A percentile compares a stretch with the other conserved stretches of the same genome.
Evolutionary conservation across 2,797 vertebrate species (phyloP).

Genomic region (Microtus californicus): DNA sequence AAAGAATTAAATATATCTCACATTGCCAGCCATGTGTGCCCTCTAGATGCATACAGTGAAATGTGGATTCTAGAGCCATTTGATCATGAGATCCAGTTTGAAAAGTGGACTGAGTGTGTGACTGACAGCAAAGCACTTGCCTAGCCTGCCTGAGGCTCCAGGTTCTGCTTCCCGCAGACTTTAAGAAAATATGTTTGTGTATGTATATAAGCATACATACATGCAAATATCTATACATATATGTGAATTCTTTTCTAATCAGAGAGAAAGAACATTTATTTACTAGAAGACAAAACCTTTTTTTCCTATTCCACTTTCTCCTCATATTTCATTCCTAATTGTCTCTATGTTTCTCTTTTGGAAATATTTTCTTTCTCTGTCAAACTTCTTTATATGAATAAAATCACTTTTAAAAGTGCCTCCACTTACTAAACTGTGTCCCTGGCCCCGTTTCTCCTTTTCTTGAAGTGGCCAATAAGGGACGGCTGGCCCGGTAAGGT

Average conservation of each 20-base stretch:
- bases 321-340: constrained; percentile 20
- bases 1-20: not conserved
- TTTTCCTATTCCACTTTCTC: not conserved
- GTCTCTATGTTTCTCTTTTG: not conserved
- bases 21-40: not conserved
- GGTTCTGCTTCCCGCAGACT: not conserved
- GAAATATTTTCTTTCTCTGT: constrained; percentile 37
- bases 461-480: not conserved
- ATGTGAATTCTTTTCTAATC: not conserved
- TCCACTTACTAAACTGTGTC: not conserved
- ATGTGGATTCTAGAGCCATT: not conserved
- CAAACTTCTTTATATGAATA: constrained; percentile 20
- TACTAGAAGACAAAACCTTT: not conserved
- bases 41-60: not conserved
- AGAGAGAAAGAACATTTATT: not conserved
- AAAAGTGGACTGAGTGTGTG: not conserved
- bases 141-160: not conserved
- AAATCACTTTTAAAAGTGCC: not conserved
- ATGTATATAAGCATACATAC: not conserved
- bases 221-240: not conserved
- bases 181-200: not conserved
- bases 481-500: not conserved
- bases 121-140: not conserved
- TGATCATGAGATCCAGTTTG: not conserved
- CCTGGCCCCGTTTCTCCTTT: constrained; percentile 25